Conservation (phyloP, 2,113 vertebrate genomes). For the Ageneiosus marmoratus region DNA sequence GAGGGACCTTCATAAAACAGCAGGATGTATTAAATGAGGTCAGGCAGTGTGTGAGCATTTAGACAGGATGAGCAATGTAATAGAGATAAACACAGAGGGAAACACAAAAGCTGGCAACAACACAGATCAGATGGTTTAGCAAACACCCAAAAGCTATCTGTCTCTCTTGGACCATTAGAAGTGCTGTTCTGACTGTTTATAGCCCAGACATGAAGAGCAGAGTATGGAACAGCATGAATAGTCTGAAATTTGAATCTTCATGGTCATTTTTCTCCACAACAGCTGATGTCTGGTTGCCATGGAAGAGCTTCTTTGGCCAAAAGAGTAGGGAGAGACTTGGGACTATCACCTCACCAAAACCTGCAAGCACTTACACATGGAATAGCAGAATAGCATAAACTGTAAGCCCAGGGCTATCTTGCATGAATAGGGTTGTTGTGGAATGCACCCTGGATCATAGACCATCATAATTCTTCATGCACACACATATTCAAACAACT, state of each 20-base stretch:
- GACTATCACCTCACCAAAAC: background rate
- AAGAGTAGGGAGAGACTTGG: too few species aligned
- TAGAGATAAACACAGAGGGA: slow-evolving; percentile 6
- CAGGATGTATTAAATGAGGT: slow-evolving; percentile 59
- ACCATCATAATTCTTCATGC: background rate
- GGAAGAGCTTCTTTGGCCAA: slow-evolving; percentile 4
- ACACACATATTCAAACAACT: background rate
- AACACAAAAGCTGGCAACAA: slow-evolving; percentile 33
- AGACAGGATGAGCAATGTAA: slow-evolving; percentile 59
- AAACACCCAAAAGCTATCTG: slow-evolving; percentile 7
- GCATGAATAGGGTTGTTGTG: background rate
- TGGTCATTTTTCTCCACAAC: background rate
- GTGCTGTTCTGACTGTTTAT: slow-evolving; percentile 10
- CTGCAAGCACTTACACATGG: background rate
- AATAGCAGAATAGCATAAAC: background rate
- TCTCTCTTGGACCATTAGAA: background rate
- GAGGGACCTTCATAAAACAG: slow-evolving; percentile 32
- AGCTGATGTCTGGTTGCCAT: background rate
- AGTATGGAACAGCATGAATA: background rate
- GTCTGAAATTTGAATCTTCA: background rate
- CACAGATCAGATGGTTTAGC: slow-evolving; percentile 24
- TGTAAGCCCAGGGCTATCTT: background rate
- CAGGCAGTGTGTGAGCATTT: slow-evolving; percentile 56
- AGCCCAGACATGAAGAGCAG: slow-evolving; percentile 15
- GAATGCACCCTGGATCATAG: background rate